Base-by-base conservation (phyloP, 2,113 vertebrate genomes). In the Pseudopipra pipra region DNA sequence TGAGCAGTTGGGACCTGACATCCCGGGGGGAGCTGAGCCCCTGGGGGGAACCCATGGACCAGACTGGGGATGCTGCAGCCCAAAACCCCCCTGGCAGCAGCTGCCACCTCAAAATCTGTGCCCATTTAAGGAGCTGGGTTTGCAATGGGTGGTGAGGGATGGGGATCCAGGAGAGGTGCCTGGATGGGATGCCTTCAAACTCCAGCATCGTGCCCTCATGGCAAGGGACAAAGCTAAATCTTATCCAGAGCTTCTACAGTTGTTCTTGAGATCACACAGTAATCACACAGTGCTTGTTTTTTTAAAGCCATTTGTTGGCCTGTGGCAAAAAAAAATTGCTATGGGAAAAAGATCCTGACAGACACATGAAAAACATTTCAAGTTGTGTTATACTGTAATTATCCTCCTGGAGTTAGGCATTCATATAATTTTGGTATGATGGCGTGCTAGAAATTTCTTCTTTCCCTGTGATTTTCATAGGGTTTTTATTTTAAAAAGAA, bases 321-420 rank as follows among this genome's bases (percentile, higher is more conserved):
- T 93, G 63, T 96, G 90, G 90, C 81, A 78, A 93, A 90, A 90
- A 23, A 90, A 67, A 35, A 67, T 12, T 13, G 24, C 65, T 79
- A 61, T 56, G 81, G 84, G 79, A 74, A 93, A 96, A 95, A 94
- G 87, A 83, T 93, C 71, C 82, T 93, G 93, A 96, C 79, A 94
- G 91, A 84, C 94, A 90, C 72, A 88, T 86, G 83, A 97, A 68
- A 96, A 95, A 84, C 30, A 86, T 93, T 94, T 94, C 74, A 91
- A 83, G 68, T 93, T 80, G 75, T 88, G 67, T 86, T 95, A 59
- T 93, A 80, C 87, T 94, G 87, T 94, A 95, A 96, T 97, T 96
- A 96, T 90, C 59, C 59, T 90, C 20, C 87, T 77, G 52, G 72
- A 95, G 55, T 93, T 71, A 92, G 55, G 52, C 76, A 86, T 93